Percentiles rank a stretch among this genome's conserved stretches.
phyloP scores from a whole-genome alignment of 1,140 invertebrate genomes.

The Drosophila hydei region DNA sequence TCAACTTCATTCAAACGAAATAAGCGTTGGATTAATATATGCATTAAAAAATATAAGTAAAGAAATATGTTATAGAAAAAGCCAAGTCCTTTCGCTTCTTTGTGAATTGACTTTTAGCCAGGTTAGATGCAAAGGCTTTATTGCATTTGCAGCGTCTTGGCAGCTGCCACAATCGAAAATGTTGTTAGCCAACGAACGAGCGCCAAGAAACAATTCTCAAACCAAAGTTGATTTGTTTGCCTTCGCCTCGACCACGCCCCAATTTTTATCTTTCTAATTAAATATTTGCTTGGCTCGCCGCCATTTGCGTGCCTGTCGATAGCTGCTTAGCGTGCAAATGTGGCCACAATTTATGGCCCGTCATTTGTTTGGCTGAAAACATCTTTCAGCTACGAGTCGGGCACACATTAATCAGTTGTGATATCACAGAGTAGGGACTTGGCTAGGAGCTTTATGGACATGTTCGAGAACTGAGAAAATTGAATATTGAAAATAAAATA shows the following conservation, averaged over 20 bases:
- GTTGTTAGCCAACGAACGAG: slow-evolving; percentile 5
- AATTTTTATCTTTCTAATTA: slow-evolving; percentile 15
- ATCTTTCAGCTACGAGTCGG: slow-evolving; percentile 20
- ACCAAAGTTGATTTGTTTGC: slow-evolving; percentile 6
- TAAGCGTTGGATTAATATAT: slow-evolving; percentile 76
- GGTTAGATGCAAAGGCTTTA: not conserved
- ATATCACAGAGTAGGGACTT: not conserved
- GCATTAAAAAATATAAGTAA: slow-evolving; percentile 59
- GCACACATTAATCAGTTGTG: slow-evolving; percentile 8
- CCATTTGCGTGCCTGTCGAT: slow-evolving; percentile 32
- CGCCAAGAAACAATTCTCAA: slow-evolving; percentile 1
- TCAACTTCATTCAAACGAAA: slow-evolving; percentile 62
- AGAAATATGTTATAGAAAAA: not conserved
- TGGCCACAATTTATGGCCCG: slow-evolving; percentile 14
- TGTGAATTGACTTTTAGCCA: not conserved
- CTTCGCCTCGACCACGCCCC: not conserved
- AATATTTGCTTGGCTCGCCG: slow-evolving; percentile 15
- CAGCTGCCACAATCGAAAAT: slow-evolving; percentile 1
- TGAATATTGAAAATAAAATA: too few relatives aligned
- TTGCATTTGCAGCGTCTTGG: not conserved
- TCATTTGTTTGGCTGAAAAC: not conserved
- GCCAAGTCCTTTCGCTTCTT: not conserved
- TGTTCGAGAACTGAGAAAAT: too few relatives aligned
- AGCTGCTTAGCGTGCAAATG: slow-evolving; percentile 1
- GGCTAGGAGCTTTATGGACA: too few relatives aligned